Evolutionary conservation across 2,797 vertebrate genomes (phyloP).

Genomic region (Premnoplex brunnescens): DNA sequence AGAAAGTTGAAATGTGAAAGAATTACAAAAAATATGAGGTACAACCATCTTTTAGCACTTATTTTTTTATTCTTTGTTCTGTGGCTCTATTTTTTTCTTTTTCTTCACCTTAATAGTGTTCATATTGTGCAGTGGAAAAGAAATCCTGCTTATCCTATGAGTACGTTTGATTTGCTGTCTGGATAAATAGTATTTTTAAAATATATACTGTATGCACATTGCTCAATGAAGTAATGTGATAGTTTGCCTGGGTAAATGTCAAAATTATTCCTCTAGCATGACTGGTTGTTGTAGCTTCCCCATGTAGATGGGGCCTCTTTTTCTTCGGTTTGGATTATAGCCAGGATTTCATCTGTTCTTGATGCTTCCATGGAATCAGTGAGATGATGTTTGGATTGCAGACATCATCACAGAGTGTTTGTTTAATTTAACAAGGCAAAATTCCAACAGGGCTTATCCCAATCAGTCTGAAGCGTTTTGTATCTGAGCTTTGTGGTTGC

Average conservation of each 20-base stretch:
- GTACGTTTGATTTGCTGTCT: not conserved
- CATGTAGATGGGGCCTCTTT: not conserved
- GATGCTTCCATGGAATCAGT: not conserved
- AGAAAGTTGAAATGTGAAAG: not conserved
- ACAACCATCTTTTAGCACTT: not conserved
- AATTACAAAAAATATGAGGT: not conserved
- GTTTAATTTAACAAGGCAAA: not conserved
- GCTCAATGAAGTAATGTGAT: not conserved
- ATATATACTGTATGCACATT: not conserved
- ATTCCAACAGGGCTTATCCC: not conserved
- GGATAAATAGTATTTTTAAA: not conserved
- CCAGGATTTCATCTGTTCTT: not conserved
- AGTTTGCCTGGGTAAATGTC: not conserved
- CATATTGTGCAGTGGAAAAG: not conserved
- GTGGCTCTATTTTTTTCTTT: not conserved
- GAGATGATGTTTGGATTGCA: not conserved
- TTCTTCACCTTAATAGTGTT: not conserved
- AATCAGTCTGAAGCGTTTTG: not conserved
- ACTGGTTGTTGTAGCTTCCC: not conserved
- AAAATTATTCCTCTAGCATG: not conserved
- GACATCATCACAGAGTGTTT: fast-evolving
- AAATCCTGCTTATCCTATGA: not conserved
- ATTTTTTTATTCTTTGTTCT: not conserved
- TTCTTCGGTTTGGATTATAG: not conserved
- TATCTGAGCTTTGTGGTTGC: not conserved